phyloP scores from a whole-genome alignment of 2,113 vertebrate species.

The Actenoides hombroni region DNA sequence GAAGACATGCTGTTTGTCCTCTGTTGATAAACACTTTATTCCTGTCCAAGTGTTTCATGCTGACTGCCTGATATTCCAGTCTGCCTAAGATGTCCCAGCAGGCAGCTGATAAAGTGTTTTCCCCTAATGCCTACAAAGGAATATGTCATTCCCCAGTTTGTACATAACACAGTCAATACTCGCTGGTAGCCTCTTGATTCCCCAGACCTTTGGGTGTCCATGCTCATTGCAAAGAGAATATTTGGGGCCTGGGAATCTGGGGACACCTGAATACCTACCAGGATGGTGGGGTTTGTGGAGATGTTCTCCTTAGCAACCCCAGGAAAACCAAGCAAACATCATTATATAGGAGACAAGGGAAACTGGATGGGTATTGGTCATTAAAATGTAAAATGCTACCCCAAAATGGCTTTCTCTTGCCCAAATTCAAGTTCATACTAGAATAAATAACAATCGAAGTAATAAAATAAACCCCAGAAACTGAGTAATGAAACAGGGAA shows the following conservation, averaged over 20 bases:
- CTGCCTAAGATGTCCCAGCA: not conserved
- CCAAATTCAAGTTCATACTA: not conserved
- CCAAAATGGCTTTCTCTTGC: not conserved
- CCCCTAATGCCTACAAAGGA: not conserved
- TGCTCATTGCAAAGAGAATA: not conserved
- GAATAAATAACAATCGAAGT: not conserved
- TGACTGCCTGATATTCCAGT: not conserved
- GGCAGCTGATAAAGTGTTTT: not conserved
- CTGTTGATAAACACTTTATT: not conserved
- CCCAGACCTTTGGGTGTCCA: accelerated
- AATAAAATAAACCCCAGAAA: not conserved
- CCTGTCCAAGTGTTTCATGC: not conserved
- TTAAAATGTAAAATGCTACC: not conserved
- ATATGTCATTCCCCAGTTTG: not conserved
- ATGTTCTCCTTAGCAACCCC: not conserved
- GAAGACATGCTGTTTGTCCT: not conserved
- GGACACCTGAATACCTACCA: not conserved
- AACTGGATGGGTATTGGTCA: not conserved
- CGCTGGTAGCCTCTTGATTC: not conserved
- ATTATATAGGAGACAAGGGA: not conserved
- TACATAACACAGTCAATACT: not conserved
- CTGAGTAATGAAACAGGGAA: not conserved
- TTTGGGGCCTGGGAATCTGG: not conserved
- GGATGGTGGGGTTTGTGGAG: not conserved
- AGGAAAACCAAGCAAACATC: not conserved